These are phyloP conservation scores for Diorhabda sublineata DNA, from an alignment of 1,140 invertebrate genomes.

Conservation along the genomic window DNA sequence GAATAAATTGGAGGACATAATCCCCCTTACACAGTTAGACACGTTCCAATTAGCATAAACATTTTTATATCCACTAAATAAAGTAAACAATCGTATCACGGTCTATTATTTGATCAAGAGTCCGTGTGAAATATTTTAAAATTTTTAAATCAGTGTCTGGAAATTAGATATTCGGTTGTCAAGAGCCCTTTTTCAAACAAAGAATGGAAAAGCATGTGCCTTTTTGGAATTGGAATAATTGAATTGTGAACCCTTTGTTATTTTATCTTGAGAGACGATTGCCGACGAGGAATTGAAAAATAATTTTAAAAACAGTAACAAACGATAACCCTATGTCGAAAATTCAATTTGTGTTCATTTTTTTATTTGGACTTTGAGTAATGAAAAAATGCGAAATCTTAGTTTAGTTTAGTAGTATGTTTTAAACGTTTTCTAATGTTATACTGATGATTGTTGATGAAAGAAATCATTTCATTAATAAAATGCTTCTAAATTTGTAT, in stretches of 20 bases:
- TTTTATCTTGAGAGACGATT: conserved; percentile 9
- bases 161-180: conserved; percentile 16
- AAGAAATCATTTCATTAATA: neutral
- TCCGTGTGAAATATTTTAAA: conserved; percentile 26
- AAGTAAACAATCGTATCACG: conserved; percentile 26
- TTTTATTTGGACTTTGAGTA: too few relatives aligned
- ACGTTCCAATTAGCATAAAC: conserved; percentile 29
- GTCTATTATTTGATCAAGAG: conserved; percentile 4
- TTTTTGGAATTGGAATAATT: conserved; percentile 11
- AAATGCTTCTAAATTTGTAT: neutral
- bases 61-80: conserved; percentile 26
- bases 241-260: conserved; percentile 19
- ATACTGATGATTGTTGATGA: too few relatives aligned
- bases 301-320: too few relatives aligned
- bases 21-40: conserved; percentile 23
- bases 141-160: conserved; percentile 18
- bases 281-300: too few relatives aligned
- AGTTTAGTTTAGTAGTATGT: too few relatives aligned
- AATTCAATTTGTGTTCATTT: too few relatives aligned
- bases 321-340: too few relatives aligned
- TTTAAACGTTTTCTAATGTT: too few relatives aligned
- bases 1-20: conserved; percentile 25
- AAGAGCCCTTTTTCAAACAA: conserved; percentile 11
- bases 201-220: conserved; percentile 1
- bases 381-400: too few relatives aligned